Conservation (phyloP, 2,888 invertebrate genomes). For the Achlya flavicornis region DNA sequence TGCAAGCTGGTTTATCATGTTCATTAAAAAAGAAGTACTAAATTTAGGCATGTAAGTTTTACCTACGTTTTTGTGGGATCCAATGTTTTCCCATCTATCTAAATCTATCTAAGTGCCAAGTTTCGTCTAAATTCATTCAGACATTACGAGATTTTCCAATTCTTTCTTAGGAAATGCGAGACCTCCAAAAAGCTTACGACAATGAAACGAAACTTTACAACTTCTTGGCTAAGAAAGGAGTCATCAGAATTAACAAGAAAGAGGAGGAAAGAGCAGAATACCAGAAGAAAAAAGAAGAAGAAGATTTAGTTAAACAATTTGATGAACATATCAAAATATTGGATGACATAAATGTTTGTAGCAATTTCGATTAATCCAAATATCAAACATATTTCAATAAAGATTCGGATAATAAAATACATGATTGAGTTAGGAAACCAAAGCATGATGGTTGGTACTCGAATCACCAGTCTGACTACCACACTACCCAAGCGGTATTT, state of each 20-base stretch:
- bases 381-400: neutral
- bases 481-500: no score
- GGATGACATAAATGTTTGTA: slow-evolving; percentile 58
- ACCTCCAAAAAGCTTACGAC: slow-evolving; percentile 88
- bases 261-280: slow-evolving; percentile 64
- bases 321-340: slow-evolving; percentile 52
- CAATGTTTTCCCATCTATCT: no score
- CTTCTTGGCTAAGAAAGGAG: slow-evolving; percentile 89
- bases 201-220: slow-evolving; percentile 88
- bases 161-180: slow-evolving; percentile 87
- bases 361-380: neutral
- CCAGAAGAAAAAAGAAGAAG: slow-evolving; percentile 43
- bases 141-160: no score
- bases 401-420: neutral
- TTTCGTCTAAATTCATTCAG: no score
- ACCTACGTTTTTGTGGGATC: no score
- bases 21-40: no score
- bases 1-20: no score
- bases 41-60: no score
- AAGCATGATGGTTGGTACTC: no score
- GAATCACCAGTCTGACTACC: no score
- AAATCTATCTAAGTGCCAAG: no score
- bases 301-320: slow-evolving; percentile 38
- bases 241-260: slow-evolving; percentile 84
- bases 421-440: no score